Conservation (phyloP, 2,888 invertebrate species). For the Drosophila anomelani region DNA sequence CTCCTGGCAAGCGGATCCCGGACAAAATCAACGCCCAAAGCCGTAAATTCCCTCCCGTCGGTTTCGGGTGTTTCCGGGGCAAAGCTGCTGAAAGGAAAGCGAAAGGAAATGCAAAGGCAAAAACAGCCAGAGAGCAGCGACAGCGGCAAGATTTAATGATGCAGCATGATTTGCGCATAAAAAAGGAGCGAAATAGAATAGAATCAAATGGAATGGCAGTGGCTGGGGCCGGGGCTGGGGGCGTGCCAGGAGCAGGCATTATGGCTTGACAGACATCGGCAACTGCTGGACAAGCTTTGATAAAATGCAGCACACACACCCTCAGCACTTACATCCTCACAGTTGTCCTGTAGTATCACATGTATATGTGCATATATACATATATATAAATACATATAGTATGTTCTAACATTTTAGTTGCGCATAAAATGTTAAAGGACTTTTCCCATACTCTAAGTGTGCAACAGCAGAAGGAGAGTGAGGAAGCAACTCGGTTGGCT, state of each 20-base stretch:
- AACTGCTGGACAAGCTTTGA: constrained; percentile 66
- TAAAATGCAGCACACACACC: constrained; percentile 60
- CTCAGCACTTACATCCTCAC: constrained; percentile 5
- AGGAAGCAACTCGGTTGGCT: constrained; percentile 18
- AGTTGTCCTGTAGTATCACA: constrained; percentile 1
- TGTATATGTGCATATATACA: neutral
- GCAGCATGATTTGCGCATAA: constrained; percentile 80
- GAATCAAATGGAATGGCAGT: constrained; percentile 45
- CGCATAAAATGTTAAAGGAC: constrained; percentile 62
- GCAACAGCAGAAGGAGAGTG: neutral
- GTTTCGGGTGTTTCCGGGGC: constrained; percentile 45
- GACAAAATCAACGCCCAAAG: constrained; percentile 77
- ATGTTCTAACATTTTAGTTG: constrained; percentile 46
- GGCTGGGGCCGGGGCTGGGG: constrained; percentile 21
- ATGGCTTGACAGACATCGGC: constrained; percentile 56
- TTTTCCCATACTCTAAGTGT: constrained; percentile 20
- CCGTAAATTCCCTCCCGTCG: constrained; percentile 64
- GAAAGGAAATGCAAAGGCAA: constrained; percentile 64
- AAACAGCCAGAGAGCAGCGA: constrained; percentile 47
- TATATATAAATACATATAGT: constrained; percentile 7
- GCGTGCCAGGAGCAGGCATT: constrained; percentile 25
- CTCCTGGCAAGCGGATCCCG: constrained; percentile 48
- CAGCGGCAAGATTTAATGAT: constrained; percentile 77
- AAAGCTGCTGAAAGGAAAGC: constrained; percentile 58
- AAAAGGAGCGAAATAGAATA: constrained; percentile 52